Evolutionary conservation across 2,113 vertebrate species (phyloP).

Genomic region (Peromyscus californicus): DNA sequence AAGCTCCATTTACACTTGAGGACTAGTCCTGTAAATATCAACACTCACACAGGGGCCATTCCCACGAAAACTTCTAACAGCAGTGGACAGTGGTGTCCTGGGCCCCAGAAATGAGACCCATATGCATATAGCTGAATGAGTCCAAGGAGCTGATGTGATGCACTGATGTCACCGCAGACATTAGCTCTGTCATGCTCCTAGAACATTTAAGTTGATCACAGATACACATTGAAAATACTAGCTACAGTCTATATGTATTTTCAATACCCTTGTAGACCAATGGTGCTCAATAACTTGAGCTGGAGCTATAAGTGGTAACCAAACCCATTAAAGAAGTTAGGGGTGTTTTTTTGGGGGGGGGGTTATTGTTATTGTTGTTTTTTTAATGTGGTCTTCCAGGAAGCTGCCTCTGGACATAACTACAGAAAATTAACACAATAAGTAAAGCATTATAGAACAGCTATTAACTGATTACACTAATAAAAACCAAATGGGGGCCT

Average conservation of each 20-base stretch:
- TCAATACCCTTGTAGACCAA: conserved; percentile 40
- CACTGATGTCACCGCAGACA: background rate
- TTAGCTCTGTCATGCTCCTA: background rate
- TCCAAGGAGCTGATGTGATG: background rate
- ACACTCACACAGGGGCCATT: conserved; percentile 57
- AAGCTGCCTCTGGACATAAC: conserved; percentile 76
- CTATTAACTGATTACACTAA: conserved; percentile 80
- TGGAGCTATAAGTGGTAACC: conserved; percentile 53
- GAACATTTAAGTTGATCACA: background rate
- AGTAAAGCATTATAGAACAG: conserved; percentile 79
- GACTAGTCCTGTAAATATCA: conserved; percentile 73
- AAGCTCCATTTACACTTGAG: conserved; percentile 78
- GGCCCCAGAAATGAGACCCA: background rate
- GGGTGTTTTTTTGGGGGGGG: background rate
- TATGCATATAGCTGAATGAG: too few species aligned
- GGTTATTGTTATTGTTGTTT: background rate
- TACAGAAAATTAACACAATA: conserved; percentile 83
- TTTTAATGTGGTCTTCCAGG: conserved; percentile 67
- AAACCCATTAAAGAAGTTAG: conserved; percentile 65
- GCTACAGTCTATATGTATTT: background rate
- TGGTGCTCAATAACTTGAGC: conserved; percentile 22
- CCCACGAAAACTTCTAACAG: conserved; percentile 78
- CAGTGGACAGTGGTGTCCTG: conserved; percentile 47
- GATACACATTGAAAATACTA: conserved; percentile 42
- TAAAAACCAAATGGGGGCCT: conserved; percentile 81